phyloP scores from a whole-genome alignment of 2,113 vertebrate genomes.

The Nycticryphes semicollaris region DNA sequence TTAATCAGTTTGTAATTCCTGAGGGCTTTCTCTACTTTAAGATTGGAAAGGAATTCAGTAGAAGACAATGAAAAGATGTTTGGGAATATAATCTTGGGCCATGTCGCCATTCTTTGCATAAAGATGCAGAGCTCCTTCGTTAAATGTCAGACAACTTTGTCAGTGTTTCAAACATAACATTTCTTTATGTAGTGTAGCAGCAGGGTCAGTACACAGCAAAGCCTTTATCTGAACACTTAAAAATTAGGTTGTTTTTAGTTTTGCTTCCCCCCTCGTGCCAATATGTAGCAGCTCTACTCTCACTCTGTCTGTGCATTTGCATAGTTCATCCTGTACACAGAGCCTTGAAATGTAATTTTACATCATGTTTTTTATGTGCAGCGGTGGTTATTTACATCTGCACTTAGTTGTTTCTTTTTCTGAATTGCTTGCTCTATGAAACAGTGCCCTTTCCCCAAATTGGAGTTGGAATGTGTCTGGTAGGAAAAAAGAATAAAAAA shows the following conservation, averaged over 20 bases:
- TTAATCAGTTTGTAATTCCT: not conserved
- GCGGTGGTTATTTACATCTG: not conserved
- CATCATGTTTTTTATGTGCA: not conserved
- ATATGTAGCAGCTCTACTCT: not conserved
- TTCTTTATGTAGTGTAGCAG: not conserved
- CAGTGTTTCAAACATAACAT: not conserved
- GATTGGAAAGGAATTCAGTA: not conserved
- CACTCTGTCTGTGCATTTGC: not conserved
- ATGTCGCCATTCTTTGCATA: not conserved
- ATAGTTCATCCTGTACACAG: not conserved
- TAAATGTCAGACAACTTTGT: not conserved
- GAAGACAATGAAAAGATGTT: not conserved
- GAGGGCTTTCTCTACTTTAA: not conserved
- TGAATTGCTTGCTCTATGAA: not conserved
- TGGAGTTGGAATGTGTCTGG: not conserved
- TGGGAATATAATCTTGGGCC: not conserved
- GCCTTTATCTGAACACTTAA: not conserved
- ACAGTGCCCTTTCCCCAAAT: not conserved
- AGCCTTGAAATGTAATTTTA: not conserved
- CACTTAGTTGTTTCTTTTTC: not conserved
- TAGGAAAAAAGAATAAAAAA: not conserved
- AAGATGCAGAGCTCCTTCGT: not conserved
- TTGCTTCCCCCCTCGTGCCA: rapidly evolving
- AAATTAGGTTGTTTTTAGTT: not conserved
- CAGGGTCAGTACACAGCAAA: not conserved